Conservation (phyloP, 1,140 invertebrate genomes). For the Zaprionus davidi region DNA sequence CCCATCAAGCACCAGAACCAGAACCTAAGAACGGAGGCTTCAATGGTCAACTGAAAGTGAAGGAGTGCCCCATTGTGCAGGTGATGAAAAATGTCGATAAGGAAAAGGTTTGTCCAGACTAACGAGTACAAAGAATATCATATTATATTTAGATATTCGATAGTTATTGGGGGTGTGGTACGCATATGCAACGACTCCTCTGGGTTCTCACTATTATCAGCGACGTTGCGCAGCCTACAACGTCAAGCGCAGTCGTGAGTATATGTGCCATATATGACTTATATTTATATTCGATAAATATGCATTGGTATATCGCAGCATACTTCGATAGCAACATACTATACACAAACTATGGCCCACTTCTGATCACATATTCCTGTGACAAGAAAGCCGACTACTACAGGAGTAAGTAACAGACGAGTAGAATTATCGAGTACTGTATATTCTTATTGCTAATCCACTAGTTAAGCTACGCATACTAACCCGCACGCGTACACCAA, state of each 20-base stretch:
- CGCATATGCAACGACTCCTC: slow-evolving; percentile 56
- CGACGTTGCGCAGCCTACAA: slow-evolving; percentile 58
- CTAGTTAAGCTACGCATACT: slow-evolving; percentile 49
- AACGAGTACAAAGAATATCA: too few species aligned
- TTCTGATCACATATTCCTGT: slow-evolving; percentile 48
- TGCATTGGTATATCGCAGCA: background rate
- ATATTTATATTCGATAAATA: background rate
- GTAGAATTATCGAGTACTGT: background rate
- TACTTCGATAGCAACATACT: slow-evolving; percentile 48
- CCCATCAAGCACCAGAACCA: background rate
- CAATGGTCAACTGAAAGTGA: background rate
- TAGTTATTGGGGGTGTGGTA: slow-evolving; percentile 62
- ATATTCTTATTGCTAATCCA: background rate
- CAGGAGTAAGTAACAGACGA: slow-evolving; percentile 38
- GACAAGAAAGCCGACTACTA: background rate
- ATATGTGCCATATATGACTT: background rate
- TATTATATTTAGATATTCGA: background rate
- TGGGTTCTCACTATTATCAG: slow-evolving; percentile 10
- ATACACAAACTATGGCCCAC: slow-evolving; percentile 33
- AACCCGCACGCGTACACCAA: slow-evolving; percentile 51
- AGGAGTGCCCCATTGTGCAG: slow-evolving; percentile 23
- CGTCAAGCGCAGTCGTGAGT: slow-evolving; percentile 52
- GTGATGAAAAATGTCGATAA: slow-evolving; percentile 28
- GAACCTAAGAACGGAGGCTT: background rate
- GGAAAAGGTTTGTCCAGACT: slow-evolving; percentile 4